Conservation (phyloP, 2,113 vertebrate genomes). For the Protomyctophum bolini region DNA sequence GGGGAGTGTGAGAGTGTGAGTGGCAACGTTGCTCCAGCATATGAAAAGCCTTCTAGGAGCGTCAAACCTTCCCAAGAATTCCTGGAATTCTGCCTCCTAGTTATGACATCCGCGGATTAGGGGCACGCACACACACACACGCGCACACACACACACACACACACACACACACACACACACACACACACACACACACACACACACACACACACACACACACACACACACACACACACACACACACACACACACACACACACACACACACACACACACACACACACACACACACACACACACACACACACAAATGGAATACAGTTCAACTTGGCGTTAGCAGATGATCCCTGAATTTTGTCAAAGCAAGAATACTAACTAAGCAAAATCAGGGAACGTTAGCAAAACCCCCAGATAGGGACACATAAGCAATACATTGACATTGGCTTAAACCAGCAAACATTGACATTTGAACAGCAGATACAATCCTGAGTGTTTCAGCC, state of each 20-base stretch:
- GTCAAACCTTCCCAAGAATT: conserved; percentile 71
- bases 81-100: conserved; percentile 74
- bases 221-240: conserved; percentile 11
- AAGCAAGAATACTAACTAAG: too few species aligned
- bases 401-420: too few species aligned
- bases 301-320: neutral
- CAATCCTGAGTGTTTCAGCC: too few species aligned
- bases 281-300: neutral
- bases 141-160: conserved; percentile 9
- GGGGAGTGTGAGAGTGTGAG: neutral
- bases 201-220: conserved; percentile 18
- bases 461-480: too few species aligned
- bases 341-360: too few species aligned
- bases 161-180: conserved; percentile 20
- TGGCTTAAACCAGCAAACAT: too few species aligned
- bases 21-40: conserved; percentile 52
- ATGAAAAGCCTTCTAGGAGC: conserved; percentile 70
- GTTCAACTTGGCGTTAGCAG: too few species aligned
- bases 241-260: neutral
- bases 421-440: too few species aligned
- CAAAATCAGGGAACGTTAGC: too few species aligned
- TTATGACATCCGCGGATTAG: conserved; percentile 70
- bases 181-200: conserved; percentile 32
- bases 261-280: neutral
- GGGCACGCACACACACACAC: conserved; percentile 31